Evolutionary conservation across 2,797 vertebrate genomes (phyloP).

Genomic region (Malurus splendens): DNA sequence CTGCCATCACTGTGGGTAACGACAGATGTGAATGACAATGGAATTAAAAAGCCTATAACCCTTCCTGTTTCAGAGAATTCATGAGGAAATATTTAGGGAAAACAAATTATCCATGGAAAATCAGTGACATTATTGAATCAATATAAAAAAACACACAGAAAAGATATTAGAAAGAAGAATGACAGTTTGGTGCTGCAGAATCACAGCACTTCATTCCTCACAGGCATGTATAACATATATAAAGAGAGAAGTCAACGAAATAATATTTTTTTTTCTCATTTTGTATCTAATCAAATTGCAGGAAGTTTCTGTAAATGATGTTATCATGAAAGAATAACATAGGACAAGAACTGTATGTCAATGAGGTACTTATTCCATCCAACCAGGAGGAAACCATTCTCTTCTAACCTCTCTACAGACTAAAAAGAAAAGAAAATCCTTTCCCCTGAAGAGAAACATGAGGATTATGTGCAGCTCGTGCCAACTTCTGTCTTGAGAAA

Average conservation of each 20-base stretch:
- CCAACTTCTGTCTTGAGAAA: background rate
- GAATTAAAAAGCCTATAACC: background rate
- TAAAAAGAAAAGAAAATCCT: background rate
- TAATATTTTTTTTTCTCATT: background rate
- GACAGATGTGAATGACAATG: background rate
- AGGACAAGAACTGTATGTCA: background rate
- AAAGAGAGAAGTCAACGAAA: background rate
- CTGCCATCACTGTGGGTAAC: background rate
- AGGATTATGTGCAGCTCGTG: background rate
- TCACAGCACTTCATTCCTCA: background rate
- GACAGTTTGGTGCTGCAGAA: background rate
- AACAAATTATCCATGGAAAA: background rate
- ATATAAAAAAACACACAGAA: background rate
- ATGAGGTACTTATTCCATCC: background rate
- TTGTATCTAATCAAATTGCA: background rate
- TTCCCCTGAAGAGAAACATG: background rate
- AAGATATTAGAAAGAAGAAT: background rate
- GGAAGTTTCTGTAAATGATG: background rate
- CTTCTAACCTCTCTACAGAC: background rate
- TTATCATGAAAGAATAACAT: background rate
- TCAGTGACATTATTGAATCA: background rate
- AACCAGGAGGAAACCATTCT: background rate
- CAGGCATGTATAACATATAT: background rate
- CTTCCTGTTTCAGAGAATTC: background rate
- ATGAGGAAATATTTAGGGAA: background rate